These are phyloP conservation scores for Trypoxylon attenuatum DNA, from an alignment of 2,888 invertebrate species.

Conservation along the genomic window DNA sequence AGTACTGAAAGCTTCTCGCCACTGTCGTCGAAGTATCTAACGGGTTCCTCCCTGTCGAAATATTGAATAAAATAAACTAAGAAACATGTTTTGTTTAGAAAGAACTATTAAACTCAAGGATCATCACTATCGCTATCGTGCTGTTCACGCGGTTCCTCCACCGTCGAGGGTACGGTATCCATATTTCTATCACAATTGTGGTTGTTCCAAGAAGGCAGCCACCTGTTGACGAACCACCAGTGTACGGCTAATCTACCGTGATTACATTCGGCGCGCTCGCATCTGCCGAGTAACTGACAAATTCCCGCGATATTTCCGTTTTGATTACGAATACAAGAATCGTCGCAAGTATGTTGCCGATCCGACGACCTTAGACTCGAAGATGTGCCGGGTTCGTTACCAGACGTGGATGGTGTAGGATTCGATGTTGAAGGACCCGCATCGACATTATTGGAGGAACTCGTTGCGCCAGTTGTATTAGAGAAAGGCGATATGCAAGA, in stretches of 20 bases:
- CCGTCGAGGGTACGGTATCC: conserved; percentile 43
- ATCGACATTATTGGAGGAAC: conserved; percentile 55
- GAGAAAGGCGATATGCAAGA: conserved; percentile 53
- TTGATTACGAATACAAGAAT: conserved; percentile 75
- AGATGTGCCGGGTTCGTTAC: conserved; percentile 67
- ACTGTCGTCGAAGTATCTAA: neutral
- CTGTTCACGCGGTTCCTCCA: conserved; percentile 59
- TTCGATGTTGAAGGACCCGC: conserved; percentile 70
- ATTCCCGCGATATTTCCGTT: conserved; percentile 52
- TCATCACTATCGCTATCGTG: conserved; percentile 69
- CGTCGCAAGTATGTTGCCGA: conserved; percentile 73
- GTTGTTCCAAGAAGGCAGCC: conserved; percentile 77
- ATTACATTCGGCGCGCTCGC: conserved; percentile 66
- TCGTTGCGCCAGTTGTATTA: conserved; percentile 35
- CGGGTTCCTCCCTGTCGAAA: neutral
- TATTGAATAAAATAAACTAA: neutral
- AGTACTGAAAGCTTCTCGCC: no score
- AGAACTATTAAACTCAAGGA: conserved; percentile 40
- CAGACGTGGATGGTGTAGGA: conserved; percentile 48
- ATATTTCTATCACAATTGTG: conserved; percentile 57
- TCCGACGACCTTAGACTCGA: conserved; percentile 76
- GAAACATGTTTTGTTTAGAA: no score
- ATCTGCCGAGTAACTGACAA: conserved; percentile 65
- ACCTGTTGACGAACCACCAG: conserved; percentile 82
- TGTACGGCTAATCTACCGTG: conserved; percentile 78